Evolutionary conservation across 2,888 invertebrate genomes (phyloP).

Genomic region (Dilophus febrilis): DNA sequence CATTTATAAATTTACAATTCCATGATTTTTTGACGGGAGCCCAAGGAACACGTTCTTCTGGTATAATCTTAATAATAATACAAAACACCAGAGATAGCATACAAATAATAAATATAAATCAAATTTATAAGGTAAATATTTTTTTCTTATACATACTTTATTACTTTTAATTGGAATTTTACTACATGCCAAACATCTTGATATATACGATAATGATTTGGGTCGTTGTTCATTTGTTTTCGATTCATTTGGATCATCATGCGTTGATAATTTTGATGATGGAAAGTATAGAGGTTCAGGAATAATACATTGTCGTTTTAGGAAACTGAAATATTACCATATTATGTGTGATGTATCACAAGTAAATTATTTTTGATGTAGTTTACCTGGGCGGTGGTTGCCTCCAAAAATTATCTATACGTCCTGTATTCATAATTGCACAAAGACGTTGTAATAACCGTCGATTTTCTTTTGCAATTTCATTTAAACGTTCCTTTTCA

Average conservation of each 20-base stretch:
- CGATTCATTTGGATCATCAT: no score
- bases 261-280: not conserved
- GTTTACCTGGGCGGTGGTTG: slow-evolving; percentile 38
- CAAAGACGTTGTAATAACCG: slow-evolving; percentile 47
- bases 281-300: not conserved
- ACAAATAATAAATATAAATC: not conserved
- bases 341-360: no score
- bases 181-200: slow-evolving; percentile 22
- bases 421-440: slow-evolving; percentile 45
- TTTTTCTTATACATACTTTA: slow-evolving; percentile 14
- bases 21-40: slow-evolving; percentile 21
- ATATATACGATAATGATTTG: slow-evolving; percentile 8
- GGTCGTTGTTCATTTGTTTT: no score
- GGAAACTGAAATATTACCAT: no score
- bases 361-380: no score
- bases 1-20: slow-evolving; percentile 15
- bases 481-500: slow-evolving; percentile 45
- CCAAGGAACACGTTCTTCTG: slow-evolving; percentile 28
- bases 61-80: slow-evolving; percentile 18
- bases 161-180: slow-evolving; percentile 21
- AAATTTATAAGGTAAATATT: not conserved
- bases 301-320: no score
- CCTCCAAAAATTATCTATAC: slow-evolving; percentile 50
- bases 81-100: slow-evolving; percentile 4
- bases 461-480: slow-evolving; percentile 51